These are phyloP conservation scores for Drosophila cardini DNA, from an alignment of 1,140 invertebrate genomes.

Conservation along the genomic window DNA sequence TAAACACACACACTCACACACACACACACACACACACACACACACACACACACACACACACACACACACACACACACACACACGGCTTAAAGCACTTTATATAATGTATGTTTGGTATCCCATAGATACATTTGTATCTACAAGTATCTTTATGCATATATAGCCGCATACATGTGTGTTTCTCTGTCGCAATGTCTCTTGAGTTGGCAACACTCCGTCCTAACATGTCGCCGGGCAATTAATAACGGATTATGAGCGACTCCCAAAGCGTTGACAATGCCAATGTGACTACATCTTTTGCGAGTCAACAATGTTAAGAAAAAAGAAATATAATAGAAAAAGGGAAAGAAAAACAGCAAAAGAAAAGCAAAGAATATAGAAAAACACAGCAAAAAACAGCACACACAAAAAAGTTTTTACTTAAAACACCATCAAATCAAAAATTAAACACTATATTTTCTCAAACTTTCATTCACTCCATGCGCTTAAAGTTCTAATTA, in stretches of 20 bases:
- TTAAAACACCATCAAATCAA: not conserved
- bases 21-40: slow-evolving; percentile 8
- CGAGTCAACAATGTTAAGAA: slow-evolving; percentile 35
- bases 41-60: slow-evolving; percentile 5
- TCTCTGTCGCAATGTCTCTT: slow-evolving; percentile 26
- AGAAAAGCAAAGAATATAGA: slow-evolving; percentile 9
- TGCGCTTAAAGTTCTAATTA: no score
- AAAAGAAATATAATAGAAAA: slow-evolving; percentile 1
- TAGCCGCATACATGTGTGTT: not conserved
- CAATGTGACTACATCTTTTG: slow-evolving; percentile 49
- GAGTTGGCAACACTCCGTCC: slow-evolving; percentile 22
- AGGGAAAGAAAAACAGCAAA: slow-evolving; percentile 6
- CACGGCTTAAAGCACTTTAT: slow-evolving; percentile 7
- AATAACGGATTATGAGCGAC: slow-evolving; percentile 77
- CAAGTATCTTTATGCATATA: slow-evolving; percentile 1
- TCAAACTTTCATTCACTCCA: not conserved
- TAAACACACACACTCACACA: not conserved
- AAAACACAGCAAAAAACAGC: not conserved
- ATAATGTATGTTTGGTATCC: not conserved
- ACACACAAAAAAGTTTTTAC: not conserved
- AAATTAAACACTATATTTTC: not conserved
- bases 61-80: not conserved
- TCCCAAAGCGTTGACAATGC: slow-evolving; percentile 72
- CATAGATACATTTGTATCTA: slow-evolving; percentile 5
- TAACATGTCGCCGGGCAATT: slow-evolving; percentile 78